These are phyloP conservation scores for Phacellophora camtschatica DNA, from an alignment of 30 jellyfish, hydroid and myxozoan species.

Conservation along the genomic window DNA sequence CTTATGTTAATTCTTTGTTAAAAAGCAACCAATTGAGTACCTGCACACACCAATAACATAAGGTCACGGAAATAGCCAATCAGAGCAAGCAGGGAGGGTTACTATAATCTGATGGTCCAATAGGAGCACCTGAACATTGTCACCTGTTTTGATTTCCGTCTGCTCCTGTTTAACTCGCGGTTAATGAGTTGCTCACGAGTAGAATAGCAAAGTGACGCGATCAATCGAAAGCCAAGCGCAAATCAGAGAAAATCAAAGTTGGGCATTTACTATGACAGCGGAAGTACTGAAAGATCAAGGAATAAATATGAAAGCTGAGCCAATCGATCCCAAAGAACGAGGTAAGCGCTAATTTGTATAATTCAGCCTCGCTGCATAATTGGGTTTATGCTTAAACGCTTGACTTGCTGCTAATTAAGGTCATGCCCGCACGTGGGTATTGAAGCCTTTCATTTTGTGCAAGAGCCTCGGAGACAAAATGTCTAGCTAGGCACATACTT, in stretches of 20 bases:
- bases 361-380: slow-evolving; percentile 54
- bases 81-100: slow-evolving; percentile 46
- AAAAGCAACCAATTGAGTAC: slow-evolving; percentile 25
- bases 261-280: slow-evolving; percentile 27
- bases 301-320: slow-evolving; percentile 53
- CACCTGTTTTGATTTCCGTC: slow-evolving; percentile 70
- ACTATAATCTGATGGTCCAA: slow-evolving; percentile 42
- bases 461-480: too few relatives aligned
- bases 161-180: slow-evolving; percentile 59
- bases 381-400: slow-evolving; percentile 64
- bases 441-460: neutral
- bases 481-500: too few relatives aligned
- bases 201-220: slow-evolving; percentile 55
- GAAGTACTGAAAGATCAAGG: slow-evolving; percentile 57
- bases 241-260: slow-evolving; percentile 2
- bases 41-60: slow-evolving; percentile 77
- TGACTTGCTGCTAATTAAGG: slow-evolving; percentile 66
- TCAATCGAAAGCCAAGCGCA: slow-evolving; percentile 13
- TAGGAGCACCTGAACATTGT: slow-evolving; percentile 74
- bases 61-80: slow-evolving; percentile 72
- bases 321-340: slow-evolving; percentile 51
- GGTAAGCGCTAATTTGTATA: slow-evolving; percentile 14
- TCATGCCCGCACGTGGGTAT: slow-evolving; percentile 59
- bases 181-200: slow-evolving; percentile 37
- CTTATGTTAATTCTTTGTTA: slow-evolving; percentile 3